A percentile compares a stretch with the other conserved stretches of the same genome.
Evolutionary conservation across 2,888 invertebrate species (phyloP).

Genomic region (Saturnia japonica): DNA sequence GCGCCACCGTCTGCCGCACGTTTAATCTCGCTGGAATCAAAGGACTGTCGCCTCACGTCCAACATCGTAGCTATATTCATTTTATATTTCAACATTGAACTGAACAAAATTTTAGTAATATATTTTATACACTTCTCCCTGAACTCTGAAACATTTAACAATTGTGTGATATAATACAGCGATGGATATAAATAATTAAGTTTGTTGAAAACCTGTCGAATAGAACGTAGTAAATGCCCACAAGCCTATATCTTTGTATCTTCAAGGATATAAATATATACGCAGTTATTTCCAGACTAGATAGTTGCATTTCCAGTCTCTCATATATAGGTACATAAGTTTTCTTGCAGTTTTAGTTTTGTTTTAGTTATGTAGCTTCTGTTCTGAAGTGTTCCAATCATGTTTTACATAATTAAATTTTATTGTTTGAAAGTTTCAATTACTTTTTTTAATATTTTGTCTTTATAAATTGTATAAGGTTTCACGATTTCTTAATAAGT

Average conservation of each 20-base stretch:
- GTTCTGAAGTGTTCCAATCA: not conserved
- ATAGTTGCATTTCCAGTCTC: conserved; percentile 68
- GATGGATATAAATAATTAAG: conserved; percentile 14
- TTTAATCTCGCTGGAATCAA: conserved; percentile 81
- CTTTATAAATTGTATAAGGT: not conserved
- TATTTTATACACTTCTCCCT: conserved; percentile 44
- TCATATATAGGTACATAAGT: conserved; percentile 68
- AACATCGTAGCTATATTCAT: conserved; percentile 51
- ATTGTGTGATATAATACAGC: not conserved
- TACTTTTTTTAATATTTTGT: not conserved
- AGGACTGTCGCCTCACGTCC: conserved; percentile 79
- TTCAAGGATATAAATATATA: conserved; percentile 29
- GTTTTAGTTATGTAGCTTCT: not conserved
- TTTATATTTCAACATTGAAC: conserved; percentile 34
- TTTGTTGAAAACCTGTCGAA: conserved; percentile 53
- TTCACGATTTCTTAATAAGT: not conserved
- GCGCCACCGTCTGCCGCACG: conserved; percentile 82
- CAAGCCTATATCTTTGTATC: conserved; percentile 54
- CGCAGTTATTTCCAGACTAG: conserved; percentile 68
- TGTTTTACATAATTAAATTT: not conserved
- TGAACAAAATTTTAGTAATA: conserved; percentile 21
- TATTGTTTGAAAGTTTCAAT: not conserved
- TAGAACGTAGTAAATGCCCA: conserved; percentile 71
- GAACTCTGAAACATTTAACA: not conserved
- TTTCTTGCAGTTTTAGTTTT: conserved; percentile 70